Evolutionary conservation across 2,113 vertebrate species (phyloP).

Genomic region (Blennius ocellaris): DNA sequence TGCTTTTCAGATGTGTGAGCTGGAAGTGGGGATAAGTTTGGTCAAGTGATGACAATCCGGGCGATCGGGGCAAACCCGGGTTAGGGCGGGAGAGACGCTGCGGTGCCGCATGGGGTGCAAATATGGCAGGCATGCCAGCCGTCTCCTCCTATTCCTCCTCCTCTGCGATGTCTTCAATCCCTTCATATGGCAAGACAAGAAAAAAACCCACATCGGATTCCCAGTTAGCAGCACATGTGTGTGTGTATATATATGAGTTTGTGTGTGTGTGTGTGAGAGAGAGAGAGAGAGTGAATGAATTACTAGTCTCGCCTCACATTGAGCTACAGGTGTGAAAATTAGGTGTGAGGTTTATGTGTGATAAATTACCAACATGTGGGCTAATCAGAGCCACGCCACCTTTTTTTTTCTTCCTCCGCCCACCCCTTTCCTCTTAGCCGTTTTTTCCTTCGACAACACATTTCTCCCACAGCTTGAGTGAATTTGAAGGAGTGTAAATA

Average conservation of each 20-base stretch:
- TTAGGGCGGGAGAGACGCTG: slow-evolving; percentile 33
- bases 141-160: slow-evolving; percentile 37
- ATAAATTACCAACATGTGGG: slow-evolving; percentile 86
- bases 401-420: slow-evolving; percentile 34
- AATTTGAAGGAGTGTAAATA: slow-evolving; percentile 67
- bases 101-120: slow-evolving; percentile 65
- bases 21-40: slow-evolving; percentile 58
- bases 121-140: slow-evolving; percentile 66
- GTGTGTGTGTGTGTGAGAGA: slow-evolving; percentile 45
- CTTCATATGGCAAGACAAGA: not conserved
- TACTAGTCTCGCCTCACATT: slow-evolving; percentile 70
- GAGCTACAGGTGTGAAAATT: slow-evolving; percentile 86
- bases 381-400: slow-evolving; percentile 77
- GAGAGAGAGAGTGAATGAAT: slow-evolving; percentile 66
- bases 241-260: not conserved
- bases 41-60: slow-evolving; percentile 59
- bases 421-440: slow-evolving; percentile 36
- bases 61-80: slow-evolving; percentile 4
- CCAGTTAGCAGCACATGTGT: slow-evolving; percentile 21
- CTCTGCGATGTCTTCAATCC: slow-evolving; percentile 44
- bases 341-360: slow-evolving; percentile 88
- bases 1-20: slow-evolving; percentile 56
- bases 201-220: slow-evolving; percentile 33
- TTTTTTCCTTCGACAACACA: slow-evolving; percentile 54
- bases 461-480: slow-evolving; percentile 69